phyloP scores from a whole-genome alignment of 2,797 vertebrate species.

The Pelodytes ibericus region DNA sequence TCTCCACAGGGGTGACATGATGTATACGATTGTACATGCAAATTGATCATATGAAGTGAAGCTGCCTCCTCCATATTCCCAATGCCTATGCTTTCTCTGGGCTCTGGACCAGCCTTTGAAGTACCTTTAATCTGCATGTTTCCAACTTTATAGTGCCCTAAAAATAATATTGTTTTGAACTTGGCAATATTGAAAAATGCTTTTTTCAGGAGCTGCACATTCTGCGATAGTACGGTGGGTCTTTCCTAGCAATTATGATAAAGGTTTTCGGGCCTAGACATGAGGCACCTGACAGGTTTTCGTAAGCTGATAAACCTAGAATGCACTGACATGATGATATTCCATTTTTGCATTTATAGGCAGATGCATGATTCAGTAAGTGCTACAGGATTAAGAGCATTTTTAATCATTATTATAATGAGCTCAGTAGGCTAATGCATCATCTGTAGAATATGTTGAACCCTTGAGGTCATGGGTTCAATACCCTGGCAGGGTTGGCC shows the following conservation, averaged over 20 bases:
- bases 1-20: background rate
- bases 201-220: background rate
- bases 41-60: conserved; percentile 10
- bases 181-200: background rate
- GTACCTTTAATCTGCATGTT: background rate
- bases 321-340: background rate
- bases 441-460: too few relatives aligned
- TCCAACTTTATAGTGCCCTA: conserved; percentile 16
- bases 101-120: conserved; percentile 16
- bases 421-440: too few relatives aligned
- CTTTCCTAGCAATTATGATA: background rate
- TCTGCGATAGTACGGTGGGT: background rate
- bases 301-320: background rate
- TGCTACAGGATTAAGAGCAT: too few relatives aligned
- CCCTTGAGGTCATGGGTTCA: too few relatives aligned
- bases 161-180: conserved; percentile 21
- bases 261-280: background rate
- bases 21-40: background rate
- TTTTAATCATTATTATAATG: too few relatives aligned
- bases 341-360: background rate
- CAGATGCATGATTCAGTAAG: too few relatives aligned
- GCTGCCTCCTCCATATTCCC: background rate
- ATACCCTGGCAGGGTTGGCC: too few relatives aligned
- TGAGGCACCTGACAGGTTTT: background rate
- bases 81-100: conserved; percentile 4